These are phyloP conservation scores for Delphinus delphis DNA, from an alignment of 2,113 vertebrate genomes.

Conservation along the genomic window DNA sequence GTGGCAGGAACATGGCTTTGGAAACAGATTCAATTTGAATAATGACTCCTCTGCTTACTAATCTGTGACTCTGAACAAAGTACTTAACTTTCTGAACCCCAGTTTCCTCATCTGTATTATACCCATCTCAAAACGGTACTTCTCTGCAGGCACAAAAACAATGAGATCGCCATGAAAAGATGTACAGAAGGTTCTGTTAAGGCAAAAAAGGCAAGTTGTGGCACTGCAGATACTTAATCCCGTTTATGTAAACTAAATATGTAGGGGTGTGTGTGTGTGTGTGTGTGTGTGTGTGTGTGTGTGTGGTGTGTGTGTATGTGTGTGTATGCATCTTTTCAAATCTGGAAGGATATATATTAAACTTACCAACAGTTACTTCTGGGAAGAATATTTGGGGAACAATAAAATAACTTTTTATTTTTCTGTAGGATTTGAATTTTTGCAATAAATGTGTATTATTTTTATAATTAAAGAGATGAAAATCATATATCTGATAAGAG, in stretches of 20 bases:
- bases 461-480: background rate
- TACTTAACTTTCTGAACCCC: background rate
- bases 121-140: background rate
- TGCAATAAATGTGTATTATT: background rate
- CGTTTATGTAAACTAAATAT: background rate
- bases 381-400: background rate
- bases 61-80: background rate
- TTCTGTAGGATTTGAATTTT: slow-evolving; percentile 29
- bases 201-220: background rate
- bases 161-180: background rate
- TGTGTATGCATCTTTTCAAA: background rate
- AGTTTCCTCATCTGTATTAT: background rate
- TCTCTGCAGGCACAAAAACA: background rate
- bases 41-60: background rate
- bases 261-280: background rate
- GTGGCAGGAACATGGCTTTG: background rate
- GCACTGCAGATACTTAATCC: background rate
- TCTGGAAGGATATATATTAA: background rate
- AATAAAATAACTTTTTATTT: background rate
- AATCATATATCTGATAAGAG: background rate
- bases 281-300: background rate
- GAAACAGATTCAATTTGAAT: background rate
- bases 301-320: background rate
- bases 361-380: background rate
- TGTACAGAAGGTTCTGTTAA: background rate